Base-by-base conservation (phyloP, 2,113 vertebrate species). In the Galeopterus variegatus region DNA sequence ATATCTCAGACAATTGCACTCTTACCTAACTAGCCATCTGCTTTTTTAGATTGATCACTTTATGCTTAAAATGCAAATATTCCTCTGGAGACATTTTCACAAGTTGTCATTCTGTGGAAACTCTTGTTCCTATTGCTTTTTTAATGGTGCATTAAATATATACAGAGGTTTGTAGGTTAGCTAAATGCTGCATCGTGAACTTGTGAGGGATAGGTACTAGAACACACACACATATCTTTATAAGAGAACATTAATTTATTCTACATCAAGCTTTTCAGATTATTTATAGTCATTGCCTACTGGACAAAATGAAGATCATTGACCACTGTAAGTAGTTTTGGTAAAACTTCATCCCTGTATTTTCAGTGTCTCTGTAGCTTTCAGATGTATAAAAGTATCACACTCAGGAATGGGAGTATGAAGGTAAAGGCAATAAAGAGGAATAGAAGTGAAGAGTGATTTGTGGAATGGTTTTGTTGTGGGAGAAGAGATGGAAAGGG, bases 231-330 rank as follows among this genome's bases (percentile, higher is more conserved):
- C 0, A 28, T 62, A 48, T 41, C 18, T 79, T 89, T 60, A 72
- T 13, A 36, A 56, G 41, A 73, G 13, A 94, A 4, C 0, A 14
- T 87, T 67, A 31, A 87, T 65, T 75, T 79, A 33, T 70, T 82
- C 33, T 87, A 89, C 8, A 8, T n/a, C 17, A 65, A 60, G 17
- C 8, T 93, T 94, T 91, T 69, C 24, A 64, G 28, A 15, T 65
- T 90, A 85, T 94, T 94, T 95, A 24, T 83, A 79, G 41, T 45
- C 76, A 82, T 50, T 83, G 23, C 28, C 11, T 91, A 23, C 52
- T 88, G 6, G 67, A 75, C 3, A 94, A 88, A 94, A 60, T 91
- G 8, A 82, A 88, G 2, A 58, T 54, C 17, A 85, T 21, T 56
- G 3, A 64, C 23, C 36, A 83, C 28, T 89, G 3, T 70, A 56